Base-by-base conservation (phyloP, 2,797 vertebrate genomes). In the Pitangus sulphuratus region DNA sequence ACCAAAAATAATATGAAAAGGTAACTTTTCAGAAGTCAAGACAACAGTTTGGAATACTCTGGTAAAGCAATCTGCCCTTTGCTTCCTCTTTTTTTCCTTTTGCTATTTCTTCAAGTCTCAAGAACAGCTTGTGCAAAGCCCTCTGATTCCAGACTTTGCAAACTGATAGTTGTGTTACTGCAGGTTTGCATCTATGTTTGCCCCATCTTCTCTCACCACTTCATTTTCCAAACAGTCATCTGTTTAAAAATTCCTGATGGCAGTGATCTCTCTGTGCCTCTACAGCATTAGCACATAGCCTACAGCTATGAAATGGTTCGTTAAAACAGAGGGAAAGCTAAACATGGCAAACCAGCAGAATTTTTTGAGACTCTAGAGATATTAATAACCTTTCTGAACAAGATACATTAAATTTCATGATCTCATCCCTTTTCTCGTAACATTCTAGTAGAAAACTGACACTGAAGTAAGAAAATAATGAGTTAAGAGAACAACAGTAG, bases 151-250 rank as follows among this genome's bases (percentile, higher is more conserved):
- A 48, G 24, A 53, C 14, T 40, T 26, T 50, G 45, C 28, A 64
- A 84, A 81, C 2, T 31, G 66, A 69, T 20, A 78, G 50, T 6
- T 65, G 39, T 47, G 40, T 60, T 80, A 50, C 79, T 78, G 72
- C 26, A 61, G 31, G 65, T 71, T 30, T 83, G 47, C 54, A 93
- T 50, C 62, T 39, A 61, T 48, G 35, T 54, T 72, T 60, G 68
- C 64, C 64, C 45, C 68, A 54, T 68, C 87, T 81, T 83, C 64
- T 44, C 33, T 84, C 47, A 60, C 24, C 20, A 35, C 70, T 87
- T 87, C 26, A 42, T 53, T 78, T 89, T 88, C 82, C 28, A 57
- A 94, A 76, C 62, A 85, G 76, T 90, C 80, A 88, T 95, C 80
- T 81, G 45, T 77, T 88, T 62, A 81, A 78, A 86, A 78, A 88